These are phyloP conservation scores for Harpagifer antarcticus DNA, from an alignment of 2,797 vertebrate genomes.

Conservation along the genomic window DNA sequence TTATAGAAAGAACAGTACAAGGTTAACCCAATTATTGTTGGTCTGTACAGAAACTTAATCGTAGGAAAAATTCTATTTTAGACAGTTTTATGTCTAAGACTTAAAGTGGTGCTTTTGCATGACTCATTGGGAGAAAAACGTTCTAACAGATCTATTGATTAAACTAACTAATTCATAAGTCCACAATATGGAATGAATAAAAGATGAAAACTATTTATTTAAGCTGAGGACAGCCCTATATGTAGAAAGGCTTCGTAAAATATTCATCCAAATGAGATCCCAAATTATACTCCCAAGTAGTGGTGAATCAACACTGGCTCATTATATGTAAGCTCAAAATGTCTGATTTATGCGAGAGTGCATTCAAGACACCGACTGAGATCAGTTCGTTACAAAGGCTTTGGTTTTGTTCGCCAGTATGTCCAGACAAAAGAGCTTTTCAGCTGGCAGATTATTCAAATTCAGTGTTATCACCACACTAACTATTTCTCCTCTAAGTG, in stretches of 20 bases:
- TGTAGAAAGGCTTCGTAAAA: conserved; percentile 13
- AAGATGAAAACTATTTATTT: too few species aligned
- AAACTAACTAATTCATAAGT: too few species aligned
- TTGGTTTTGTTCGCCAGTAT: conserved; percentile 1
- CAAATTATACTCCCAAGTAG: neutral
- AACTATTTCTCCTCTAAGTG: conserved; percentile 27
- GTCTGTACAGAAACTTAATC: too few species aligned
- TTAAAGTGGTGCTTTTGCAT: too few species aligned
- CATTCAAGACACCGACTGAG: conserved; percentile 12
- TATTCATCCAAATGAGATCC: conserved; percentile 50
- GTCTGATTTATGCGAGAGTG: conserved; percentile 20
- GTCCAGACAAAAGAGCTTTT: conserved; percentile 15
- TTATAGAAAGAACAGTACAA: neutral
- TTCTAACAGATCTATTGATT: too few species aligned
- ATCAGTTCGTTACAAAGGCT: neutral
- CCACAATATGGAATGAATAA: too few species aligned
- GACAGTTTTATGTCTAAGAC: too few species aligned
- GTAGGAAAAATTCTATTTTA: too few species aligned
- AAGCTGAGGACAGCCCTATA: too few species aligned
- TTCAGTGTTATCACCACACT: neutral
- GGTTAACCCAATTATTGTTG: neutral
- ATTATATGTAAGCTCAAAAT: conserved; percentile 18
- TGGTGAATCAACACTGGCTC: conserved; percentile 4
- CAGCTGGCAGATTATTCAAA: conserved; percentile 26
- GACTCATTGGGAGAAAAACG: too few species aligned